Conservation (phyloP, 2,113 vertebrate species). For the Podilymbus podiceps region DNA sequence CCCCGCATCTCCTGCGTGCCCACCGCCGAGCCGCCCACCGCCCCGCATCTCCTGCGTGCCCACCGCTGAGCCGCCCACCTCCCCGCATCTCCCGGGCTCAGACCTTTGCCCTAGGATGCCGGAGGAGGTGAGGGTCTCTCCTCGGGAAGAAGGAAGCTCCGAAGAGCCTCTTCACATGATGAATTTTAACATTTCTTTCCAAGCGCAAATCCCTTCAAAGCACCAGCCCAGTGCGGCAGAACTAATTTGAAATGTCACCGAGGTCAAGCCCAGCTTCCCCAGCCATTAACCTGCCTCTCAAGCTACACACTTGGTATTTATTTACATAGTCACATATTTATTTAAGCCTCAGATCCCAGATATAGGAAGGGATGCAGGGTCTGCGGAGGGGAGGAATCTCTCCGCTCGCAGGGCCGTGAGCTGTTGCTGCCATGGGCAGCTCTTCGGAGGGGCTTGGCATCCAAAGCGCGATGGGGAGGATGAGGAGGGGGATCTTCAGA, state of each 20-base stretch:
- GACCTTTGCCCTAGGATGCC: background rate
- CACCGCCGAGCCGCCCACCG: background rate
- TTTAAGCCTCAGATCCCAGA: constrained; percentile 38
- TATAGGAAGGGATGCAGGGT: background rate
- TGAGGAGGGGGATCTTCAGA: background rate
- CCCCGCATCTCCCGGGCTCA: background rate
- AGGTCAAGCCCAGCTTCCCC: constrained; percentile 66
- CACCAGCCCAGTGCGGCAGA: constrained; percentile 69
- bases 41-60: background rate
- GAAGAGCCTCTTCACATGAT: background rate
- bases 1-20: background rate
- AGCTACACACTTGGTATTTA: constrained; percentile 60
- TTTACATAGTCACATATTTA: constrained; percentile 64
- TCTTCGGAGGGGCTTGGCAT: fast-evolving
- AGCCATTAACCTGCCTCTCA: constrained; percentile 65
- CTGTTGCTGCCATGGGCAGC: fast-evolving
- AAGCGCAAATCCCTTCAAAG: constrained; percentile 58
- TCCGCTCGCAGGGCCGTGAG: background rate
- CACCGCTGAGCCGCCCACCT: background rate
- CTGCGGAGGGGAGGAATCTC: background rate
- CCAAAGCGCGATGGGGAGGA: fast-evolving
- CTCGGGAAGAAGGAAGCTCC: background rate
- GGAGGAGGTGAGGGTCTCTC: background rate
- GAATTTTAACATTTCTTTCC: constrained; percentile 21
- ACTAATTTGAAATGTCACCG: constrained; percentile 78